Conservation (phyloP, 2,113 vertebrate genomes). For the Dolichallabes microphthalmus region DNA sequence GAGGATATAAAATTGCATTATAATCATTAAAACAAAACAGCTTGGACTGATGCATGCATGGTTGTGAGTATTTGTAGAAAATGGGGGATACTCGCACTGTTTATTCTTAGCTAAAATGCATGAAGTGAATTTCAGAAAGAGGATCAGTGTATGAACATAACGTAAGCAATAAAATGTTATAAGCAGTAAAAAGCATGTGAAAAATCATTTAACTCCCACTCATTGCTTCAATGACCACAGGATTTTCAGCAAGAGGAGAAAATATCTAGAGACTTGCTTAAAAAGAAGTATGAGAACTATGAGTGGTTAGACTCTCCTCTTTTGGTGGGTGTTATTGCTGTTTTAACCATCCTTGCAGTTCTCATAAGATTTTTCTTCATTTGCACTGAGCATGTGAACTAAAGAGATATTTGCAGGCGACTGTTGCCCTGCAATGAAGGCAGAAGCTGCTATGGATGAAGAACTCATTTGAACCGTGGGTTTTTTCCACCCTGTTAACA, state of each 20-base stretch:
- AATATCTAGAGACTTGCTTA: slow-evolving; percentile 67
- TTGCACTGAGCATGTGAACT: slow-evolving; percentile 14
- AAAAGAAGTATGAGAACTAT: slow-evolving; percentile 65
- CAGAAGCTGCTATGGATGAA: slow-evolving; percentile 27
- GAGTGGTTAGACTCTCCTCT: slow-evolving; percentile 60
- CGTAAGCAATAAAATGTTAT: slow-evolving; percentile 60
- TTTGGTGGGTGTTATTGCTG: slow-evolving; percentile 62
- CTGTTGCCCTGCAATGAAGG: slow-evolving; percentile 21
- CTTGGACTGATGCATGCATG: slow-evolving; percentile 28
- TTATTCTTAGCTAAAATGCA: background rate
- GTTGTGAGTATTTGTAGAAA: slow-evolving; percentile 31
- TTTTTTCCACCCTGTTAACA: slow-evolving; percentile 62
- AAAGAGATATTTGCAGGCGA: background rate
- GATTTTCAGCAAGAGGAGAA: slow-evolving; percentile 63
- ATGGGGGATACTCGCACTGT: slow-evolving; percentile 26
- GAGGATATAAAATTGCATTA: slow-evolving; percentile 11
- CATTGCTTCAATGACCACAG: slow-evolving; percentile 68
- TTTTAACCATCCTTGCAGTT: slow-evolving; percentile 51
- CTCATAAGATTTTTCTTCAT: slow-evolving; percentile 52
- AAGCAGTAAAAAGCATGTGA: slow-evolving; percentile 67
- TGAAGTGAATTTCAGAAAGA: background rate
- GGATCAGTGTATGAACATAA: background rate
- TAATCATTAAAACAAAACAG: background rate
- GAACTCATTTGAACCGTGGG: slow-evolving; percentile 62
- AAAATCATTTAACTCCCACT: slow-evolving; percentile 75